Conservation (phyloP, 2,888 invertebrate genomes). For the Adelphocoris suturalis region DNA sequence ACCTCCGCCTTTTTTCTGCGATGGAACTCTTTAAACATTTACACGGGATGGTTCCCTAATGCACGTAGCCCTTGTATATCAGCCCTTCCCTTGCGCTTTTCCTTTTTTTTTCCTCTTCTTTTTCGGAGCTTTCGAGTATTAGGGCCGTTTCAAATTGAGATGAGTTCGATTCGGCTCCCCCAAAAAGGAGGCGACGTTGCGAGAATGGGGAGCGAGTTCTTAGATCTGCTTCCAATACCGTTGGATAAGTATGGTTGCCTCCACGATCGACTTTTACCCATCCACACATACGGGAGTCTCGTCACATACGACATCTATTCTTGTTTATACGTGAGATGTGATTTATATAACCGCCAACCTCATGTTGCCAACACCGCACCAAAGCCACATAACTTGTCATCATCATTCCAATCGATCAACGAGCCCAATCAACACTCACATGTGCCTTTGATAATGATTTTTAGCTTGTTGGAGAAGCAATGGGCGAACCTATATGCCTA, state of each 20-base stretch:
- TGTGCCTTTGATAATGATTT: too few species aligned
- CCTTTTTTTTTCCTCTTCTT: conserved; percentile 1
- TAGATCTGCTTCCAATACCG: not conserved
- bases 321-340: conserved; percentile 22
- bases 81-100: not conserved
- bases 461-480: too few species aligned
- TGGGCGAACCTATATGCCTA: too few species aligned
- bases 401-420: too few species aligned
- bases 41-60: conserved; percentile 38
- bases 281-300: not conserved
- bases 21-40: conserved; percentile 41
- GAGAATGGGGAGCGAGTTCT: conserved; percentile 23
- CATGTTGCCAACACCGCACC: too few species aligned
- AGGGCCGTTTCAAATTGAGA: conserved; percentile 36
- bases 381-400: too few species aligned
- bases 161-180: not conserved
- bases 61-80: conserved; percentile 61
- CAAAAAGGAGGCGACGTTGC: not conserved
- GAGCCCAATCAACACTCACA: too few species aligned
- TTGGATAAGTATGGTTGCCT: conserved; percentile 8
- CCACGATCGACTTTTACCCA: not conserved
- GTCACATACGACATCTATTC: conserved; percentile 17
- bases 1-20: not conserved
- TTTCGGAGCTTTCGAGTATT: not conserved
- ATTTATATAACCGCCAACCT: not conserved